Base-by-base conservation (phyloP, 2,113 vertebrate species). In the Nycticebus coucang region DNA sequence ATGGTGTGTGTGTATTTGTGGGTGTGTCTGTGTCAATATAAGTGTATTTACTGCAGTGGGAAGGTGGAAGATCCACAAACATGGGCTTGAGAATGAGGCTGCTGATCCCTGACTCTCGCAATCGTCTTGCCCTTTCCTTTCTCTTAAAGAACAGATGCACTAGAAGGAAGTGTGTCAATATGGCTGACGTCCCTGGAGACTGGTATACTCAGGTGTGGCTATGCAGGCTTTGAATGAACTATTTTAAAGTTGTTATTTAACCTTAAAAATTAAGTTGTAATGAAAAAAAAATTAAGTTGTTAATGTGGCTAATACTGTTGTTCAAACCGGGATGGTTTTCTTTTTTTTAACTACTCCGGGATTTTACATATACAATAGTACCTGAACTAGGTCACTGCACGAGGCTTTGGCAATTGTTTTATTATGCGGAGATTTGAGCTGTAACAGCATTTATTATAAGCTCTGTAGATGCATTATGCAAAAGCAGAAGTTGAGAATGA, bases 371-470 rank as follows among this genome's bases (percentile, higher is more conserved):
- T 26, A 91, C 8, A 60, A n/a, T 24, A 74, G 53, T n/a, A 86
- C 15, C 59, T 59, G 66, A 94, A 92, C n/a, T 35, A 14, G 64
- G 59, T 83, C 88, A 62, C 12, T 28, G 30, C 11, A 37, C 19
- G 30, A 77, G 41, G 26, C 41, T 68, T 28, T 72, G 35, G 53
- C 72, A 94, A 92, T 28, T 53, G 33, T 94, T 95, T 78, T 41
- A 69, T 81, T 84, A 92, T 71, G 85, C 45, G 59, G 17, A 86
- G n/a, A 91, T 71, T 13, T 89, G 57, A 78, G 71, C 53, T 78
- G 8, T 45, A 87, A 66, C 8, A 79, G 64, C 37, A 89, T 87
- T 87, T 93, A 37, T 71, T 91, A 35, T 53, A 92, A 93, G 62
- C 75, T 84, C 75, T 72, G 53, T 59, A 80, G 81, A 83, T 33